phyloP scores from a whole-genome alignment of 2,888 invertebrate species.

The Octonoba sinensis region DNA sequence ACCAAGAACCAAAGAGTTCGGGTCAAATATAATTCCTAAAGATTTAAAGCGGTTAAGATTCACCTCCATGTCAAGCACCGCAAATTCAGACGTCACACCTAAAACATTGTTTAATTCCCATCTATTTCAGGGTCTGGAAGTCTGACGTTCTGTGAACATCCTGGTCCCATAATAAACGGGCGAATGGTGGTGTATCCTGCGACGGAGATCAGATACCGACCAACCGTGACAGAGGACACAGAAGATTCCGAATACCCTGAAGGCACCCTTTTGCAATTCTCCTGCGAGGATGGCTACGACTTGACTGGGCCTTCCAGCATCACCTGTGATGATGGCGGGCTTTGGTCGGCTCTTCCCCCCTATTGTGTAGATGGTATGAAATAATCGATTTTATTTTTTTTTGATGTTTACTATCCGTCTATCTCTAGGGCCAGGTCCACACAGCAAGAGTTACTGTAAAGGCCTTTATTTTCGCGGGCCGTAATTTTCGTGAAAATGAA shows the following conservation, averaged over 20 bases:
- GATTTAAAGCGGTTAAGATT: too few relatives aligned
- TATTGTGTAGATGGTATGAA: background rate
- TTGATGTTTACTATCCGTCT: too few relatives aligned
- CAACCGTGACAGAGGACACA: too few relatives aligned
- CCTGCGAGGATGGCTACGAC: constrained; percentile 12
- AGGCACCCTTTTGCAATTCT: constrained; percentile 6
- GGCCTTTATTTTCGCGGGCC: too few relatives aligned
- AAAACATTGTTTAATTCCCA: background rate
- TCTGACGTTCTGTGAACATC: background rate
- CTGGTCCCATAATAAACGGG: background rate
- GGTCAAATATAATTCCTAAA: too few relatives aligned
- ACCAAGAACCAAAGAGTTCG: too few relatives aligned
- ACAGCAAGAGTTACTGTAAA: too few relatives aligned
- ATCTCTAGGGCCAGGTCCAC: too few relatives aligned
- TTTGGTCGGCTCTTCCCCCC: constrained; percentile 14
- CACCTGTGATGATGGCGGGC: background rate
- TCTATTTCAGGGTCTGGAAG: background rate
- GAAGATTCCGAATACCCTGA: background rate
- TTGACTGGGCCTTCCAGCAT: background rate
- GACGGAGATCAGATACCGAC: background rate
- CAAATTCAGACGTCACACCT: too few relatives aligned
- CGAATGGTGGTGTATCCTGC: background rate
- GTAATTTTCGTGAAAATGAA: too few relatives aligned
- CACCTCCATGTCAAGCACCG: too few relatives aligned
- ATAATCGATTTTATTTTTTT: background rate